These are phyloP conservation scores for Acheta domesticus DNA, from an alignment of 2,888 invertebrate species.

Conservation along the genomic window DNA sequence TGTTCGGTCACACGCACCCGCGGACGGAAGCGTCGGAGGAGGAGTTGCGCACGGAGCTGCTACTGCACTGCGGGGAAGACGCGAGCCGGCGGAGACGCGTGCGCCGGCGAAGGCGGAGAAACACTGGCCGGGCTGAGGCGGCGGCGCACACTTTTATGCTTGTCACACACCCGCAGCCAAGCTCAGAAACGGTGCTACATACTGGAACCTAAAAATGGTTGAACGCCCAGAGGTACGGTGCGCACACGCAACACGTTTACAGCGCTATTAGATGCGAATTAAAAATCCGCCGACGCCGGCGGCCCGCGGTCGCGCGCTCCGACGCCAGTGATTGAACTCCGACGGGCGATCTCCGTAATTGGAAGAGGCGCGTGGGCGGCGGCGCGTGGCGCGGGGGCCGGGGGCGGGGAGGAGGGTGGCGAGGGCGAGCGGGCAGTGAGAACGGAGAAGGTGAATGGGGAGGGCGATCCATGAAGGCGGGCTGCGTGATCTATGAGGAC, in stretches of 20 bases:
- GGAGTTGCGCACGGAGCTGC: too few species aligned
- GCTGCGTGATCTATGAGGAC: too few species aligned
- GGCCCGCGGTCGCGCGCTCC: background rate
- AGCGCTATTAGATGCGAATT: background rate
- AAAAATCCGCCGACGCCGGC: background rate
- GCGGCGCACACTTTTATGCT: conserved; percentile 26
- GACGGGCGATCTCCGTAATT: background rate
- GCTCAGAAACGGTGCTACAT: conserved; percentile 20
- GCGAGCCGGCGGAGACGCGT: background rate
- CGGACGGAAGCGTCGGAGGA: too few species aligned
- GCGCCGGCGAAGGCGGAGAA: background rate
- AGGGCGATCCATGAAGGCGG: too few species aligned
- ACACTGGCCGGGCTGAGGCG: background rate
- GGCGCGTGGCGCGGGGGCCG: background rate
- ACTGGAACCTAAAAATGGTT: background rate
- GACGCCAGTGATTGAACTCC: background rate
- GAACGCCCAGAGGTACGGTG: background rate
- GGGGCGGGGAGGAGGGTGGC: background rate
- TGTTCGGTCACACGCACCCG: too few species aligned
- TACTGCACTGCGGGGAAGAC: background rate
- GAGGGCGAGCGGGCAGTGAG: too few species aligned
- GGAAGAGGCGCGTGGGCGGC: background rate
- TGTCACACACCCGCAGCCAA: conserved; percentile 31
- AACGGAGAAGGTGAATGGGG: too few species aligned
- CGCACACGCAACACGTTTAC: background rate